These are phyloP conservation scores for Eugnorisma glareosa DNA, from an alignment of 2,888 invertebrate genomes.

Conservation along the genomic window DNA sequence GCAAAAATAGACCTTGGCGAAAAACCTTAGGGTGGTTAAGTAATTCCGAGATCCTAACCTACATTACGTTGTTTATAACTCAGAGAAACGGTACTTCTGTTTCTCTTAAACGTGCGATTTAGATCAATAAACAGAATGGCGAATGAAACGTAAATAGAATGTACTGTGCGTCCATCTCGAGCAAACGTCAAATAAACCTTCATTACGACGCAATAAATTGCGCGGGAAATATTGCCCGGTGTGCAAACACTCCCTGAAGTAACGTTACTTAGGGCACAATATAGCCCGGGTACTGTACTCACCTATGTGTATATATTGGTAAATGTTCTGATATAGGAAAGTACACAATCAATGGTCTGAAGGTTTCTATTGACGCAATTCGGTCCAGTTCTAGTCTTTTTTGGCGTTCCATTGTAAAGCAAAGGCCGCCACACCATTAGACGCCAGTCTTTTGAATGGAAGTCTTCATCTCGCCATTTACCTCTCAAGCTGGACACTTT, in stretches of 20 bases:
- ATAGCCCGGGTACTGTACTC: background rate
- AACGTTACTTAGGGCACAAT: constrained; percentile 41
- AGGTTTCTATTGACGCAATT: constrained; percentile 24
- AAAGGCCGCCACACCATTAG: background rate
- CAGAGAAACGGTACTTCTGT: background rate
- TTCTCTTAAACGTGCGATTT: constrained; percentile 30
- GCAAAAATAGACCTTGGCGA: background rate
- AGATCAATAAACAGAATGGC: constrained; percentile 34
- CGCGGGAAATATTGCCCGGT: constrained; percentile 39
- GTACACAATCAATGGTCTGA: constrained; percentile 5
- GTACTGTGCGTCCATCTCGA: constrained; percentile 46
- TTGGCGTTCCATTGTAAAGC: background rate
- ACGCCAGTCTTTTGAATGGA: background rate
- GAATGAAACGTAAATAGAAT: constrained; percentile 43
- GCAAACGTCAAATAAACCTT: constrained; percentile 44
- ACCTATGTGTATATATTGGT: background rate
- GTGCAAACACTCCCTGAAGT: constrained; percentile 52
- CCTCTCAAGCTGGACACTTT: background rate
- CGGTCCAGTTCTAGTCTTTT: background rate
- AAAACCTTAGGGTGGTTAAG: background rate
- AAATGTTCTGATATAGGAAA: background rate
- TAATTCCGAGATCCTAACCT: background rate
- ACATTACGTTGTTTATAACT: background rate
- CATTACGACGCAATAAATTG: constrained; percentile 54
- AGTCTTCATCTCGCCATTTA: background rate